These are phyloP conservation scores for Drosophila ananassae DNA, from an alignment of 1,140 invertebrate genomes.

Conservation along the genomic window DNA sequence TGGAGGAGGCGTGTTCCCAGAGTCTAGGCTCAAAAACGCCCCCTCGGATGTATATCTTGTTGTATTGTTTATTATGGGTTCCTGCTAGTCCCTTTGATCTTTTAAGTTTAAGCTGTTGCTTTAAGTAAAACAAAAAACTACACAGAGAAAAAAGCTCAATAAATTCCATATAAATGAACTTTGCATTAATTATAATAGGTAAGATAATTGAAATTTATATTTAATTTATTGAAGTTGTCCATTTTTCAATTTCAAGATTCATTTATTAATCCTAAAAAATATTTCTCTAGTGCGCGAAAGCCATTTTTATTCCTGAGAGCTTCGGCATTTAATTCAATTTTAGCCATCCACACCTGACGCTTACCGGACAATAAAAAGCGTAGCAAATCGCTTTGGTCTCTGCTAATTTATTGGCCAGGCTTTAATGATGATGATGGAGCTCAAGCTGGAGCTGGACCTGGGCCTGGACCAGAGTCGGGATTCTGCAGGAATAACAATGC, in stretches of 20 bases:
- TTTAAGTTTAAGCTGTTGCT: constrained; percentile 10
- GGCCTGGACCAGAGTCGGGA: neutral
- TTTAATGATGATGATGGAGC: constrained; percentile 50
- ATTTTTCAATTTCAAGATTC: neutral
- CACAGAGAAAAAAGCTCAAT: neutral
- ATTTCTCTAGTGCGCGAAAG: no score
- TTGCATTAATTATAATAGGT: neutral
- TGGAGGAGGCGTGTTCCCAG: constrained; percentile 39
- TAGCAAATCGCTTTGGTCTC: constrained; percentile 53
- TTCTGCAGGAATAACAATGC: constrained; percentile 33
- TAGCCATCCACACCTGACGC: constrained; percentile 47
- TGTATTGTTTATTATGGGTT: constrained; percentile 21
- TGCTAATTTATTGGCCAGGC: constrained; percentile 54
- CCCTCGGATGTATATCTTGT: constrained; percentile 30
- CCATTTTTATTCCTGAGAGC: neutral
- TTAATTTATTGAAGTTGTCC: neutral
- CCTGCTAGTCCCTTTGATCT: constrained; percentile 35
- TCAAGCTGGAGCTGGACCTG: constrained; percentile 5
- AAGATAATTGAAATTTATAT: neutral
- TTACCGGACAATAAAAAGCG: constrained; percentile 47
- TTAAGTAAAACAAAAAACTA: neutral
- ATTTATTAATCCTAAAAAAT: neutral
- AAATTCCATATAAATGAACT: neutral
- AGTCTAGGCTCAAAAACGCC: constrained; percentile 40
- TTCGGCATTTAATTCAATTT: constrained; percentile 69